Conservation (phyloP, 2,797 vertebrate genomes). For the Aldrovandia affinis region DNA sequence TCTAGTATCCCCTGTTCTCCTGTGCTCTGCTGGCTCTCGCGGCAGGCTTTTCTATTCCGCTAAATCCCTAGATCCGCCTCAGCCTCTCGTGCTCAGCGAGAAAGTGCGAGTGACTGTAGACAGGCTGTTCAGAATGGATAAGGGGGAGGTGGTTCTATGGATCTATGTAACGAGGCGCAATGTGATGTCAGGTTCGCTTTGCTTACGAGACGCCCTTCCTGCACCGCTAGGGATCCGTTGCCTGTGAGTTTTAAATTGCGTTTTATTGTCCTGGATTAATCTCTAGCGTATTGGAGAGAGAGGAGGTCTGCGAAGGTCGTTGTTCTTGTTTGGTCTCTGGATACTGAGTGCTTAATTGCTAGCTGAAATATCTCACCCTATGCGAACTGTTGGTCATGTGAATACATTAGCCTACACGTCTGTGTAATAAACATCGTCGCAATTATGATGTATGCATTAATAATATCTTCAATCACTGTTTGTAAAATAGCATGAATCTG, state of each 20-base stretch:
- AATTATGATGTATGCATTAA: neutral
- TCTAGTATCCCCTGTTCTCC: conserved; percentile 49
- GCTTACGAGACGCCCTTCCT: conserved; percentile 40
- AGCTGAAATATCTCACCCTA: conserved; percentile 23
- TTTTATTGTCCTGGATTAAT: conserved; percentile 46
- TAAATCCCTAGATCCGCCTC: conserved; percentile 24
- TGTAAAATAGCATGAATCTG: neutral
- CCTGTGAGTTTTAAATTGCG: conserved; percentile 7
- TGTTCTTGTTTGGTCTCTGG: conserved; percentile 21
- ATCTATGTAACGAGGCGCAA: conserved; percentile 62
- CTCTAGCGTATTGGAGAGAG: conserved; percentile 41
- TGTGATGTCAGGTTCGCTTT: conserved; percentile 76
- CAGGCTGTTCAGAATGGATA: conserved; percentile 55
- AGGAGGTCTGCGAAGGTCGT: conserved; percentile 51
- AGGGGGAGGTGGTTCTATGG: conserved; percentile 46
- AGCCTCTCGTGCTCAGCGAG: conserved; percentile 62
- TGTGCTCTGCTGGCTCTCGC: conserved; percentile 38
- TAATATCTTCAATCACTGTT: neutral
- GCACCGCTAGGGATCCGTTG: conserved; percentile 35
- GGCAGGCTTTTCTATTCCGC: conserved; percentile 26
- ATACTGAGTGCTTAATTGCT: conserved; percentile 28
- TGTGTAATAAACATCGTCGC: conserved; percentile 18
- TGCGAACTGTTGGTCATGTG: conserved; percentile 11
- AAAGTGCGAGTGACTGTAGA: conserved; percentile 62
- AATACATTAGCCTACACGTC: conserved; percentile 18